Percentiles rank a stretch among this genome's conserved stretches.
Evolutionary conservation across 2,797 vertebrate species (phyloP).

Genomic region (Tragopan temminckii): DNA sequence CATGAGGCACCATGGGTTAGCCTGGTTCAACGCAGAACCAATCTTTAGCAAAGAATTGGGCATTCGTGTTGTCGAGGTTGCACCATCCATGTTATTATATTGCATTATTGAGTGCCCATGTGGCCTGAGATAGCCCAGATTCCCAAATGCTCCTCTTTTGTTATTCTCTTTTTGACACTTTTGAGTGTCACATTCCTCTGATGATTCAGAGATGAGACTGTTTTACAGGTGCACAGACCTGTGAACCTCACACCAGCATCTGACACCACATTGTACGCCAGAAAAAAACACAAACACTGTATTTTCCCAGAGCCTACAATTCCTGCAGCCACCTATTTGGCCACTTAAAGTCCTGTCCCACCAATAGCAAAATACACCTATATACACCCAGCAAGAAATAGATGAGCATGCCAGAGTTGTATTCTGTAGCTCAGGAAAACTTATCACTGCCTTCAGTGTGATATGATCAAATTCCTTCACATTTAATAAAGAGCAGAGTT

Average conservation of each 20-base stretch:
- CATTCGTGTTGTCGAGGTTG: rapidly evolving
- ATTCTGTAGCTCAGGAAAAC: not conserved
- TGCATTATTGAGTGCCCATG: not conserved
- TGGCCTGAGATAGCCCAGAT: not conserved
- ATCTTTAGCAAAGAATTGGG: not conserved
- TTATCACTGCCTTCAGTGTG: not conserved
- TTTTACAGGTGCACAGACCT: not conserved
- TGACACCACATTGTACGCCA: not conserved
- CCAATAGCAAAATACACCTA: not conserved
- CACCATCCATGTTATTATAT: not conserved
- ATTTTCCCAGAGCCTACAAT: not conserved
- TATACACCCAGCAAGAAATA: not conserved
- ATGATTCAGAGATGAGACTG: not conserved
- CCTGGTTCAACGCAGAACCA: not conserved
- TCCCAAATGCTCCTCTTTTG: not conserved
- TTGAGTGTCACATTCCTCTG: not conserved
- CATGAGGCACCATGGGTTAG: not conserved
- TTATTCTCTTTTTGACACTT: not conserved
- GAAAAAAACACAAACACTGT: not conserved
- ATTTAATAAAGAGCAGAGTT: slow-evolving; percentile 31
- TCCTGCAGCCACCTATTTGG: not conserved
- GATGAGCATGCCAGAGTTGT: not conserved
- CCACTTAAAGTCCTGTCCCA: not conserved
- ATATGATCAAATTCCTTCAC: not conserved
- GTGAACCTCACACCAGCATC: not conserved